These are phyloP conservation scores for Mellilla xanthometata DNA, from an alignment of 2,888 invertebrate genomes.

Conservation along the genomic window DNA sequence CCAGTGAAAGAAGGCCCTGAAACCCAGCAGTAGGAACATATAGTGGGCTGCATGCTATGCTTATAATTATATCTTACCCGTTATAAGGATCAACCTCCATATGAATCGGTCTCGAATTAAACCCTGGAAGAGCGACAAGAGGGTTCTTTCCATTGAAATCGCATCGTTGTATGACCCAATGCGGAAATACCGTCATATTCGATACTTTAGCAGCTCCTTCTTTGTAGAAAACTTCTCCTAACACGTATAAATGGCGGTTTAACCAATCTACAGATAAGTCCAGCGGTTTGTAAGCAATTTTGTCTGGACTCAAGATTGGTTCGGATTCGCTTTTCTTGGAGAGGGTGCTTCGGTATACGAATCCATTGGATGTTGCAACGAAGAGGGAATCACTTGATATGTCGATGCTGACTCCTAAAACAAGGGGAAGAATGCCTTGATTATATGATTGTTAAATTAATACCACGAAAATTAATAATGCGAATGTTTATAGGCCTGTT, in stretches of 20 bases:
- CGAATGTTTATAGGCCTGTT: too few species aligned
- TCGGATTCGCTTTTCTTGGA: conserved; percentile 66
- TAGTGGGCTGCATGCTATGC: background rate
- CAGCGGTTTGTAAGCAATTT: conserved; percentile 85
- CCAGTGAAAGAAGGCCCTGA: too few species aligned
- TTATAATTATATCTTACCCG: conserved; percentile 83
- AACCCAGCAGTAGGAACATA: too few species aligned
- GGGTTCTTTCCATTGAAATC: conserved; percentile 88
- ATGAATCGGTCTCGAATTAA: conserved; percentile 87
- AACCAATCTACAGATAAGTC: conserved; percentile 95
- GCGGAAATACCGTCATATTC: conserved; percentile 50
- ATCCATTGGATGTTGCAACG: conserved; percentile 88
- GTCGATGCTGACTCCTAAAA: conserved; percentile 89
- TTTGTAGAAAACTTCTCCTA: conserved; percentile 86
- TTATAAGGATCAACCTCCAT: conserved; percentile 96
- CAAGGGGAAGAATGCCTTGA: too few species aligned
- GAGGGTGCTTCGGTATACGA: conserved; percentile 81
- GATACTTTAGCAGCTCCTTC: conserved; percentile 42
- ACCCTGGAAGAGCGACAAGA: conserved; percentile 87
- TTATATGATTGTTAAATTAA: too few species aligned
- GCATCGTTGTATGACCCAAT: conserved; percentile 90
- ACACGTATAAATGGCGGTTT: conserved; percentile 91
- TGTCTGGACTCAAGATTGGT: conserved; percentile 81
- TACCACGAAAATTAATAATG: too few species aligned
- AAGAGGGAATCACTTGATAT: conserved; percentile 88